These are phyloP conservation scores for Mustela lutreola DNA, from an alignment of 2,113 vertebrate genomes.

Conservation along the genomic window DNA sequence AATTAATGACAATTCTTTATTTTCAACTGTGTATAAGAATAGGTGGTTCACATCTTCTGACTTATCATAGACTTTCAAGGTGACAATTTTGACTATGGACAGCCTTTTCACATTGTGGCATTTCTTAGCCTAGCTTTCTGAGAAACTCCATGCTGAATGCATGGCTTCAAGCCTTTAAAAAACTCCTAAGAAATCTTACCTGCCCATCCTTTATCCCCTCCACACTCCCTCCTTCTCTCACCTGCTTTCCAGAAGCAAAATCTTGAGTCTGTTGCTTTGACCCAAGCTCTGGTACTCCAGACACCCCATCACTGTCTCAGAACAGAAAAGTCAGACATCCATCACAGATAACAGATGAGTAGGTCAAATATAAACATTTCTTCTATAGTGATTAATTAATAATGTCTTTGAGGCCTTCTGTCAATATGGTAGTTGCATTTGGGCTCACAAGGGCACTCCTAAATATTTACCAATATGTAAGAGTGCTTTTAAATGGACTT, in stretches of 20 bases:
- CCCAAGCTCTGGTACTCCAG: not conserved
- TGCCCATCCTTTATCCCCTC: not conserved
- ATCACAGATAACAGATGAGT: not conserved
- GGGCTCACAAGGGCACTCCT: not conserved
- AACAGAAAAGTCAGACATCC: not conserved
- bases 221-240: not conserved
- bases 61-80: slow-evolving; percentile 44
- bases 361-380: slow-evolving; percentile 11
- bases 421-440: slow-evolving; percentile 13
- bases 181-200: not conserved
- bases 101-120: not conserved
- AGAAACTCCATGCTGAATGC: slow-evolving; percentile 26
- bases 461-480: not conserved
- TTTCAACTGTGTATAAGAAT: slow-evolving; percentile 49
- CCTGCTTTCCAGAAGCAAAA: slow-evolving; percentile 34
- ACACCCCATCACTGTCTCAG: not conserved
- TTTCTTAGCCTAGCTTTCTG: slow-evolving; percentile 18
- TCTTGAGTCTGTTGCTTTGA: slow-evolving; percentile 13
- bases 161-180: not conserved
- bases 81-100: not conserved
- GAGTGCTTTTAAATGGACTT: not conserved
- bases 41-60: not conserved
- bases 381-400: not conserved
- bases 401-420: not conserved
- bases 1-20: slow-evolving; percentile 66